Base-by-base conservation (phyloP, 1,140 invertebrate genomes). In the Melipona quadrifasciata region DNA sequence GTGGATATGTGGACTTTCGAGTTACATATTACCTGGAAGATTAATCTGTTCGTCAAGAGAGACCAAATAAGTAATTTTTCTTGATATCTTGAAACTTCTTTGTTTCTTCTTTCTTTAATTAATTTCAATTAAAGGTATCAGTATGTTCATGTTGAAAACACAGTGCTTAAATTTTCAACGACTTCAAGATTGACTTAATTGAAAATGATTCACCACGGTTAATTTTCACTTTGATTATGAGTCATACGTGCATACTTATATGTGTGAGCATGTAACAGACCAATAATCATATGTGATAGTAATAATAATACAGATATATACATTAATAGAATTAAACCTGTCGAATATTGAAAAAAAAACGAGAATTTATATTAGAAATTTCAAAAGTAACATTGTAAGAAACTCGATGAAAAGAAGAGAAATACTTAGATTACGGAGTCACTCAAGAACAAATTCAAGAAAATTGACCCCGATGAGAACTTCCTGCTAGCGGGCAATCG, bases 391-490 rank as follows among this genome's bases (percentile, higher is more conserved):
- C 12, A n/a, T 61, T n/a, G n/a, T n/a, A 5, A 4, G 2, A 24
- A 14, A n/a, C 31, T 31, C 31, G 31, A 31, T 31, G 31, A 31
- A 14, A 21, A 58, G 3, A 12, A n/a, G 12, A 61, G 0, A 24
- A 57, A 47, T 14, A 74, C 34, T 74, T n/a, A 55, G 6, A 55
- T 31, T 24, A 74, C 11, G 3, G 21, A 21, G 1, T 16, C 31
- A 2, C 57, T 61, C 16, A n/a, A 2, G 53, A 74, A 74, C 51
- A 21, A 64, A 31, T 51, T 73, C 21, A 34, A 58, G 74, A 24
- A 65, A 64, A 73, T 61, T 61, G 71, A 73, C 80, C 55, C n/a
- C 24, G 55, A 34, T 55, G 70, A 64, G 72, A 53, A 64, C 55
- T 64, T 53, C 55, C 57, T 51, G 21, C 31, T 31, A 31, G 21